phyloP scores from a whole-genome alignment of 2,113 vertebrate genomes.

The Excalfactoria chinensis region DNA sequence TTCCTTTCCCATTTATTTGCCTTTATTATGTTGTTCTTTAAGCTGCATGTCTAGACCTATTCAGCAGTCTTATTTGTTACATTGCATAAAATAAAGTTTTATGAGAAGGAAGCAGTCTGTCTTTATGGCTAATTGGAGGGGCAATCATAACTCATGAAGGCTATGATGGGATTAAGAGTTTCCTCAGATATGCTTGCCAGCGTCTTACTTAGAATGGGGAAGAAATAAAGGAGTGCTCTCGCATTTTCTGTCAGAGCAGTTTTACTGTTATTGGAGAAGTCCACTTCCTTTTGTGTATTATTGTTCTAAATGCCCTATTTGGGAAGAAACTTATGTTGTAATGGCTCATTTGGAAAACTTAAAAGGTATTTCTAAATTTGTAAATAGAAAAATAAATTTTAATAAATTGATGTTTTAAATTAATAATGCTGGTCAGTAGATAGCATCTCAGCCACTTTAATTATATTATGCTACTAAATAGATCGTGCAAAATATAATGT shows the following conservation, averaged over 20 bases:
- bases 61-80: conserved; percentile 27
- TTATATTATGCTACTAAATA: neutral
- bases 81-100: conserved; percentile 21
- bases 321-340: neutral
- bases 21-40: conserved; percentile 29
- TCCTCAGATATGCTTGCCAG: neutral
- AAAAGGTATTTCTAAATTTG: conserved; percentile 2
- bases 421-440: neutral
- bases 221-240: neutral
- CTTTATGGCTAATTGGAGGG: conserved; percentile 34
- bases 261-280: neutral
- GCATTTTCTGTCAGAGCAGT: neutral
- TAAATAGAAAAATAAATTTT: neutral
- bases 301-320: neutral
- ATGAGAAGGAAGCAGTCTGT: conserved; percentile 30
- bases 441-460: neutral
- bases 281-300: neutral
- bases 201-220: neutral
- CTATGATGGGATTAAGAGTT: conserved; percentile 20
- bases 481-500: neutral
- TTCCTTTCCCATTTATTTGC: conserved; percentile 26
- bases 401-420: neutral
- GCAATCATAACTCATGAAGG: neutral
- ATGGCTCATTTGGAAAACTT: conserved; percentile 19
- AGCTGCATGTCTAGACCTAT: conserved; percentile 7